Conservation (phyloP, 1,140 invertebrate genomes). For the Drosophila setifemur region DNA sequence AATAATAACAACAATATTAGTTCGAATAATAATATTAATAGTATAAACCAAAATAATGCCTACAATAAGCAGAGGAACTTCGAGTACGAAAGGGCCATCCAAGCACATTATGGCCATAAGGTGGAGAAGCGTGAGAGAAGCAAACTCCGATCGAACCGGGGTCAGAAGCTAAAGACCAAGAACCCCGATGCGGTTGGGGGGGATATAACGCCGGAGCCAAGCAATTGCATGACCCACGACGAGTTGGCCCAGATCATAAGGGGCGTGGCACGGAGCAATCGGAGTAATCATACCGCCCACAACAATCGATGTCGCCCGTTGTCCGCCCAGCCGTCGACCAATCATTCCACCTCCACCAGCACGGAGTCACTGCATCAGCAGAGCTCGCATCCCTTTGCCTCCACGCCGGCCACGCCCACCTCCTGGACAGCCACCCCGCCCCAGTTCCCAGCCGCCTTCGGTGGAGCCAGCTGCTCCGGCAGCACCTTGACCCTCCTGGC, state of each 20-base stretch:
- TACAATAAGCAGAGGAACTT: slow-evolving; percentile 62
- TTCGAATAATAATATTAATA: slow-evolving; percentile 27
- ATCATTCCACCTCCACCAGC: slow-evolving; percentile 25
- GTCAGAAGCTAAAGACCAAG: neutral
- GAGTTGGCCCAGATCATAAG: slow-evolving; percentile 70
- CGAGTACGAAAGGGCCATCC: slow-evolving; percentile 63
- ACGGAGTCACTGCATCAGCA: slow-evolving; percentile 60
- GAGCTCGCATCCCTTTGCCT: slow-evolving; percentile 30
- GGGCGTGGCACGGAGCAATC: slow-evolving; percentile 33
- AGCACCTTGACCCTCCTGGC: slow-evolving; percentile 50
- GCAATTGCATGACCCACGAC: slow-evolving; percentile 67
- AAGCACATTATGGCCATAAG: slow-evolving; percentile 54
- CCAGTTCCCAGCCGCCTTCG: slow-evolving; percentile 34
- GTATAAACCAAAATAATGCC: slow-evolving; percentile 49
- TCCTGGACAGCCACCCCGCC: slow-evolving; percentile 65
- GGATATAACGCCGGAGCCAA: slow-evolving; percentile 10
- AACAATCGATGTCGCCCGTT: slow-evolving; percentile 15
- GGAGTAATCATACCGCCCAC: slow-evolving; percentile 8
- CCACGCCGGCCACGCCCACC: slow-evolving; percentile 58
- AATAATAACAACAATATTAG: slow-evolving; percentile 30
- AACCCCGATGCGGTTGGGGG: neutral
- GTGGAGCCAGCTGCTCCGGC: slow-evolving; percentile 26
- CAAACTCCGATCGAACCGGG: neutral
- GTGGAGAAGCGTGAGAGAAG: slow-evolving; percentile 3
- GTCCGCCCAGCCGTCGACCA: slow-evolving; percentile 26